Percentiles rank a stretch among this genome's conserved stretches.
These are phyloP conservation scores for Colostygia pectinataria DNA, from an alignment of 2,888 invertebrate species.

Conservation along the genomic window DNA sequence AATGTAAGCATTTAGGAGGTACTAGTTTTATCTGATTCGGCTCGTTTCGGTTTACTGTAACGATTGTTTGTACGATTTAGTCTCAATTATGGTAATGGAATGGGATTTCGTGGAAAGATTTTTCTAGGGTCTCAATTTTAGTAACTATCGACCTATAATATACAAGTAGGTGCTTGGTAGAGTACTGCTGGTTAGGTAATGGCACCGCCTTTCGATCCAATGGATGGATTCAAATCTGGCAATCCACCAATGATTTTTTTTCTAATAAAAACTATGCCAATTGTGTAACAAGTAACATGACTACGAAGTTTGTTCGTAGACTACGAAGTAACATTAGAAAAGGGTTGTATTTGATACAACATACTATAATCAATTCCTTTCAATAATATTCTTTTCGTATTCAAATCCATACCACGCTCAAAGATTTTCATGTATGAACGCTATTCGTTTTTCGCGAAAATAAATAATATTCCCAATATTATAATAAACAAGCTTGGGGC, in stretches of 20 bases:
- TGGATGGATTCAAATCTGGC: too few relatives aligned
- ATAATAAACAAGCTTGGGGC: slow-evolving; percentile 19
- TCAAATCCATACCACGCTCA: slow-evolving; percentile 14
- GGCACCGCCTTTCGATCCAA: too few relatives aligned
- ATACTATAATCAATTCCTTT: slow-evolving; percentile 4
- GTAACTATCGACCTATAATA: too few relatives aligned
- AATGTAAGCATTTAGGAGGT: slow-evolving; percentile 11
- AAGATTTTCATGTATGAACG: slow-evolving; percentile 21
- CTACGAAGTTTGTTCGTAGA: too few relatives aligned
- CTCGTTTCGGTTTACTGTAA: slow-evolving; percentile 18
- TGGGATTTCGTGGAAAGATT: background rate
- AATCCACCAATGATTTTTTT: too few relatives aligned
- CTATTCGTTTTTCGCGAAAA: slow-evolving; percentile 18
- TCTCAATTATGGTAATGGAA: slow-evolving; percentile 19
- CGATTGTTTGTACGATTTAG: slow-evolving; percentile 10
- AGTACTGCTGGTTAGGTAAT: too few relatives aligned
- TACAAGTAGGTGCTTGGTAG: too few relatives aligned
- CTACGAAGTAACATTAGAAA: too few relatives aligned
- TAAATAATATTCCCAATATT: slow-evolving; percentile 17
- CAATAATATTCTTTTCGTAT: slow-evolving; percentile 19
- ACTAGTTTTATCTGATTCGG: slow-evolving; percentile 16
- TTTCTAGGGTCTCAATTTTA: background rate
- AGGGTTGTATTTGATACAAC: too few relatives aligned
- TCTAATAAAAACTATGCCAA: too few relatives aligned
- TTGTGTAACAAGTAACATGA: too few relatives aligned